Percentiles rank a stretch among this genome's conserved stretches.
Conservation (phyloP, 2,888 invertebrate species). For the Synergus itoensis region DNA sequence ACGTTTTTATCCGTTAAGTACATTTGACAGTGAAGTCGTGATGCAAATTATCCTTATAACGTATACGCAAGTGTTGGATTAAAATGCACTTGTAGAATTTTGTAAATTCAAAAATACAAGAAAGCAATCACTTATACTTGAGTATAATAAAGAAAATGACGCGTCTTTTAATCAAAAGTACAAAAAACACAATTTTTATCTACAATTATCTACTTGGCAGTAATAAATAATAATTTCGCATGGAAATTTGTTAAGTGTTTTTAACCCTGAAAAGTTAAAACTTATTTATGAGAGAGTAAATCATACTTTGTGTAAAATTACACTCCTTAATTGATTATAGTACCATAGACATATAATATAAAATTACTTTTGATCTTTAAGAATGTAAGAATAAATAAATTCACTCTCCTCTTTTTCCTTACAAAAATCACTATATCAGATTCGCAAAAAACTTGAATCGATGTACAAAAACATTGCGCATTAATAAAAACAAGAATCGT, state of each 20-base stretch:
- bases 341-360: too few relatives aligned
- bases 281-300: neutral
- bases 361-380: too few relatives aligned
- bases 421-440: too few relatives aligned
- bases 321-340: too few relatives aligned
- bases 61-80: constrained; percentile 22
- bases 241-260: neutral
- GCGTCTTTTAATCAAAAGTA: constrained; percentile 6
- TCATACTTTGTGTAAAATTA: too few relatives aligned
- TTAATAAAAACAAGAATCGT: too few relatives aligned
- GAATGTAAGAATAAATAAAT: too few relatives aligned
- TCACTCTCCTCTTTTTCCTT: too few relatives aligned
- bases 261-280: neutral
- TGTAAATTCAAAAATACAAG: neutral
- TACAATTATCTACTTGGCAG: neutral
- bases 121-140: constrained; percentile 6
- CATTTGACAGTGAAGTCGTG: constrained; percentile 27
- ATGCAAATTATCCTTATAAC: constrained; percentile 34
- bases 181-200: neutral
- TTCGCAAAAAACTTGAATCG: too few relatives aligned
- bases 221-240: neutral
- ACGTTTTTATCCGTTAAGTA: constrained; percentile 28
- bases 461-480: too few relatives aligned
- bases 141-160: neutral
- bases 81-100: constrained; percentile 29